Percentiles rank a stretch among this genome's conserved stretches.
These are phyloP conservation scores for Diaperis boleti DNA, from an alignment of 2,888 invertebrate species.

Conservation along the genomic window DNA sequence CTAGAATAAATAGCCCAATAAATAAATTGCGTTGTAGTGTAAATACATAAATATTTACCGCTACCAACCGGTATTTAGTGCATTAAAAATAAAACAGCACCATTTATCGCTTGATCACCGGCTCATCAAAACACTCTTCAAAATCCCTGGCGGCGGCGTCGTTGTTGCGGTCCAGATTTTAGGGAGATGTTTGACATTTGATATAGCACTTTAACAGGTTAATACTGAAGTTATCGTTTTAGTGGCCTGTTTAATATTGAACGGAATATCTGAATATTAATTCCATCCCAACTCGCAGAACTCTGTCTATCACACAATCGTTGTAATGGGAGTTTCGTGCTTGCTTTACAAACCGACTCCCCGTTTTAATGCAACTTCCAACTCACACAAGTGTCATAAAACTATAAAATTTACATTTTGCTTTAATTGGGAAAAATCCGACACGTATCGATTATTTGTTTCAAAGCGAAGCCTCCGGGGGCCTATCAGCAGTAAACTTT, in stretches of 20 bases:
- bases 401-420: slow-evolving; percentile 40
- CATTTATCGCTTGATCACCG: no score
- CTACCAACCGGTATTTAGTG: no score
- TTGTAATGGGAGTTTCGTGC: slow-evolving; percentile 49
- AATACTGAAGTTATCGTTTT: slow-evolving; percentile 52
- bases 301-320: slow-evolving; percentile 43
- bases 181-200: slow-evolving; percentile 40
- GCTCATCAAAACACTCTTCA: no score
- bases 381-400: slow-evolving; percentile 26
- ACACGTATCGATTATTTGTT: slow-evolving; percentile 17
- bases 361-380: slow-evolving; percentile 43
- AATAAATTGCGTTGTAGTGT: no score
- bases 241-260: slow-evolving; percentile 50
- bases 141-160: no score
- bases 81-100: no score
- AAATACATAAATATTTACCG: no score
- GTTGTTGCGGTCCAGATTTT: slow-evolving; percentile 25
- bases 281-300: slow-evolving; percentile 38
- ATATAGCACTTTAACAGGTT: slow-evolving; percentile 51
- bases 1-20: no score
- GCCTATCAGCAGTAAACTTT: slow-evolving; percentile 18
- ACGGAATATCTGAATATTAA: slow-evolving; percentile 51
- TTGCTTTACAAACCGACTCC: slow-evolving; percentile 47
- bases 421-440: slow-evolving; percentile 36
- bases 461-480: slow-evolving; percentile 12